Conservation (phyloP, 2,888 invertebrate species). For the Argyresthia goedartella region DNA sequence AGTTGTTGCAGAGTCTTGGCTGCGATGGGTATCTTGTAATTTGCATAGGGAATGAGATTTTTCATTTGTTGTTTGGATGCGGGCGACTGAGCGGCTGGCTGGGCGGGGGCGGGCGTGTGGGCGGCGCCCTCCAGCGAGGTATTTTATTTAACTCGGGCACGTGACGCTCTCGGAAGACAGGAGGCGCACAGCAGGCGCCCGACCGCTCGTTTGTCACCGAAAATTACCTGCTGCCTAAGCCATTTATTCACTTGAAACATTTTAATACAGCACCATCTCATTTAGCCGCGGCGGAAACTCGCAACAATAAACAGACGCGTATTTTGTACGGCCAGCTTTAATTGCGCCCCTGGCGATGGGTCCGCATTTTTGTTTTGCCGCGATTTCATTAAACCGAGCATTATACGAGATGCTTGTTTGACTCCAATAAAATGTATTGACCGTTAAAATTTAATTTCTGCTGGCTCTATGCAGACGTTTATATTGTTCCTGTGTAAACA, state of each 20-base stretch:
- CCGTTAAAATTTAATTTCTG: too few species aligned
- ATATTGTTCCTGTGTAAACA: too few species aligned
- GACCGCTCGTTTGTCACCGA: slow-evolving; percentile 52
- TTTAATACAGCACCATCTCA: slow-evolving; percentile 22
- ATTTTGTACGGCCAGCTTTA: too few species aligned
- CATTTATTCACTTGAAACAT: slow-evolving; percentile 33
- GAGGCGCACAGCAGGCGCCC: slow-evolving; percentile 36
- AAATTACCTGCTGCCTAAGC: slow-evolving; percentile 32
- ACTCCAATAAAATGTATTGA: too few species aligned
- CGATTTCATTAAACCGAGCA: slow-evolving; percentile 39
- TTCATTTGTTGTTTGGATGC: slow-evolving; percentile 36
- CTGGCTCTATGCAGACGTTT: too few species aligned
- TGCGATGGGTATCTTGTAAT: slow-evolving; percentile 32
- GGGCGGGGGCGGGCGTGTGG: slow-evolving; percentile 17
- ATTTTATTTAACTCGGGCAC: slow-evolving; percentile 52
- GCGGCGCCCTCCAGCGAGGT: slow-evolving; percentile 8
- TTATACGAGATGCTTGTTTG: slow-evolving; percentile 27
- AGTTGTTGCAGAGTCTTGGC: slow-evolving; percentile 7
- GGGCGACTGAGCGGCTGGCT: slow-evolving; percentile 28
- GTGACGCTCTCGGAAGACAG: slow-evolving; percentile 28
- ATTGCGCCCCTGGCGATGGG: not conserved
- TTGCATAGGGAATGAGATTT: slow-evolving; percentile 51
- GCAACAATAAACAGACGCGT: not conserved
- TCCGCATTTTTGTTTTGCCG: slow-evolving; percentile 23
- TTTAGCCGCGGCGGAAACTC: not conserved